phyloP scores from a whole-genome alignment of 2,113 vertebrate genomes.

The Chloebia gouldiae region DNA sequence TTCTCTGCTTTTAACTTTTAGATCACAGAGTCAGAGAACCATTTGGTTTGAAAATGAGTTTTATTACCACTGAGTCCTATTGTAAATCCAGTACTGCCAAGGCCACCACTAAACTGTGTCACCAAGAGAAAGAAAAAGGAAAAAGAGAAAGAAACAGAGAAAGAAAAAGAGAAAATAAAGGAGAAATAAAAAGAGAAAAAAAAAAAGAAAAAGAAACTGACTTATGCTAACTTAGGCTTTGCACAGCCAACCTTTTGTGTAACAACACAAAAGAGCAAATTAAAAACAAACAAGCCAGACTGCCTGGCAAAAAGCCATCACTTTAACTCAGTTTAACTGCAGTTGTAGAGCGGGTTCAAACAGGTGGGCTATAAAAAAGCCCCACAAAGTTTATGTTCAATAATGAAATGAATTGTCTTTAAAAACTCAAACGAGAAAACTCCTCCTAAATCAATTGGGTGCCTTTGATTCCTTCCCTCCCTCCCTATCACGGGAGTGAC shows the following conservation, averaged over 20 bases:
- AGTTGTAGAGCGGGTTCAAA: neutral
- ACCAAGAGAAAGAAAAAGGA: too few species aligned
- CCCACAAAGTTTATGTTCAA: neutral
- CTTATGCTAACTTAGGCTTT: neutral
- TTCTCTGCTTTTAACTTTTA: neutral
- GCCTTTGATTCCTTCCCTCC: neutral
- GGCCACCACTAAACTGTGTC: too few species aligned
- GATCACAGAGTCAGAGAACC: neutral
- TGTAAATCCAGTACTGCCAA: neutral
- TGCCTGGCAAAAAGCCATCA: neutral
- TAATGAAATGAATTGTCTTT: neutral
- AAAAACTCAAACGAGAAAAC: neutral
- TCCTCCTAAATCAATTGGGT: neutral
- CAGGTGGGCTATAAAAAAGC: neutral
- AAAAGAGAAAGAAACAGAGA: too few species aligned
- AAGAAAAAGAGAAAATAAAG: too few species aligned
- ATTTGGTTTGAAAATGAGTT: neutral
- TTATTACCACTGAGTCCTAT: neutral
- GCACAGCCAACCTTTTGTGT: neutral
- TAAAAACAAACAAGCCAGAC: neutral
- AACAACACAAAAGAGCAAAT: neutral
- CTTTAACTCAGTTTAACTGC: neutral
- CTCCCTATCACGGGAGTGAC: neutral
- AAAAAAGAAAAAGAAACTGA: too few species aligned
- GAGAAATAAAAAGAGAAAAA: neutral